These are phyloP conservation scores for Turdus rufiventris DNA, from an alignment of 2,113 vertebrate species.

Conservation along the genomic window DNA sequence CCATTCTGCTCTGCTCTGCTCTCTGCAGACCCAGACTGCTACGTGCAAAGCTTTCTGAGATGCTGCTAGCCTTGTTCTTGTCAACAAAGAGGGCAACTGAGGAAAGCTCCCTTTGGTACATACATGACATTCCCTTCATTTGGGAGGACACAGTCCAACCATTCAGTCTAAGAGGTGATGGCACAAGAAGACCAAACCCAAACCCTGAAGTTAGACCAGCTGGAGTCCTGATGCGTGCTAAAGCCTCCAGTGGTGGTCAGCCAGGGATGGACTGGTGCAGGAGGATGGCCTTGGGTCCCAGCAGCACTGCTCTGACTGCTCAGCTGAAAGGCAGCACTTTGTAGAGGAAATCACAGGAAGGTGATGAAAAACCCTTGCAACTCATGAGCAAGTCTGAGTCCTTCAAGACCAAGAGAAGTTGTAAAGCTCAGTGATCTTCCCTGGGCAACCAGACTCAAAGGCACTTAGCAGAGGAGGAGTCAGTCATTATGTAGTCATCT, in stretches of 20 bases:
- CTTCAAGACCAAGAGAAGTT: background rate
- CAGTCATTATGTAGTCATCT: background rate
- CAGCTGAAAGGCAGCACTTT: background rate
- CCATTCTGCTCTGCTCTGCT: fast-evolving
- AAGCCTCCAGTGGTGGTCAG: background rate
- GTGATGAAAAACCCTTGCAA: background rate
- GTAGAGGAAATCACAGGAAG: background rate
- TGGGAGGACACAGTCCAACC: background rate
- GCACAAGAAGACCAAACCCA: background rate
- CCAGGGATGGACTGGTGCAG: background rate
- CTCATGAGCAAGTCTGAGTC: background rate
- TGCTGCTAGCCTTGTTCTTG: fast-evolving
- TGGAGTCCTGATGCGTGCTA: fast-evolving
- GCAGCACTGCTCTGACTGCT: background rate
- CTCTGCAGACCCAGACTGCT: background rate
- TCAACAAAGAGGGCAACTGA: background rate
- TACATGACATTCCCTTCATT: background rate
- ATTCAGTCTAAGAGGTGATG: background rate
- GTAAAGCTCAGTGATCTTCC: background rate
- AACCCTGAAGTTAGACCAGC: background rate
- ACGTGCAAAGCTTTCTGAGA: background rate
- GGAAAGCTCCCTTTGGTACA: background rate
- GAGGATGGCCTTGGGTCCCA: background rate
- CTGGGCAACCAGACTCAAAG: background rate
- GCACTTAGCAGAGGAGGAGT: background rate